phyloP scores from a whole-genome alignment of 2,888 invertebrate genomes.

The Drosophila nigritarsus region DNA sequence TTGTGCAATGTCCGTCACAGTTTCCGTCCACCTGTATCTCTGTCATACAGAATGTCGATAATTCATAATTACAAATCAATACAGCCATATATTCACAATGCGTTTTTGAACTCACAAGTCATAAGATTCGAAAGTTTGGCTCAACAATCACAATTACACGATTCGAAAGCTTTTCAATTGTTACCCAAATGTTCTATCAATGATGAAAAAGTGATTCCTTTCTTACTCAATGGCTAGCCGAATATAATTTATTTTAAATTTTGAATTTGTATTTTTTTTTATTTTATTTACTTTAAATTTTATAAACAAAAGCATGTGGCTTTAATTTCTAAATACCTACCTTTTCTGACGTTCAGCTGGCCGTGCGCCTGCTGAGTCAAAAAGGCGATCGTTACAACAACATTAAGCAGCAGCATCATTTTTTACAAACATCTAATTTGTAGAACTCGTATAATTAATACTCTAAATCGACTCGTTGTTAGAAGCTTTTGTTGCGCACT shows the following conservation, averaged over 20 bases:
- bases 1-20: too few species aligned
- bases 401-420: slow-evolving; percentile 49
- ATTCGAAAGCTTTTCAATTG: too few species aligned
- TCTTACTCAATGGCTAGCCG: not conserved
- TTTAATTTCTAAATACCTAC: slow-evolving; percentile 9
- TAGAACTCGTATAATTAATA: not conserved
- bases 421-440: not conserved
- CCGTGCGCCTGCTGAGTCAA: slow-evolving; percentile 45
- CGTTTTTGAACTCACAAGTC: not conserved
- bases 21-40: too few species aligned
- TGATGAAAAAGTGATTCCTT: not conserved
- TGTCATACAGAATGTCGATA: too few species aligned
- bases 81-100: not conserved
- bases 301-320: not conserved
- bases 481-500: slow-evolving; percentile 6
- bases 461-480: not conserved
- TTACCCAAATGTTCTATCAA: not conserved
- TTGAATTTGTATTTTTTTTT: not conserved
- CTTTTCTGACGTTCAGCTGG: slow-evolving; percentile 62
- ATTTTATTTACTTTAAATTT: too few species aligned
- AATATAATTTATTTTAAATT: too few species aligned
- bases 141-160: not conserved
- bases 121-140: slow-evolving; percentile 25
- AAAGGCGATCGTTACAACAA: slow-evolving; percentile 45
- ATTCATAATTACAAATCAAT: too few species aligned